Evolutionary conservation across 1,140 invertebrate species (phyloP).

Genomic region (Leptoteleia sp.): DNA sequence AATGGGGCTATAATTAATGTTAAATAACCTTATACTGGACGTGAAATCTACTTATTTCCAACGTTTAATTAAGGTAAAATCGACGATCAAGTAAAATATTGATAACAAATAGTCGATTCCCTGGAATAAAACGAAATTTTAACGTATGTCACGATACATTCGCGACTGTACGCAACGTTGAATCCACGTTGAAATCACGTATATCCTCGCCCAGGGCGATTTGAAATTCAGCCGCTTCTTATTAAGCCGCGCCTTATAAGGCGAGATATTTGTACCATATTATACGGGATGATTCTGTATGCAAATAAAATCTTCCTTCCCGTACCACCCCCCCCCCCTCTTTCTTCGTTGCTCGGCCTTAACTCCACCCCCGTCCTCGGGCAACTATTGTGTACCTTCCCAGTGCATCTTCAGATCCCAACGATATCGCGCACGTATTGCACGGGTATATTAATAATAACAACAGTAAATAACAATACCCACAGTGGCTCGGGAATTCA

Average conservation of each 20-base stretch:
- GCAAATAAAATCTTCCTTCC: constrained; percentile 75
- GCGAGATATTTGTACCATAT: constrained; percentile 70
- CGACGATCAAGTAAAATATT: too few relatives aligned
- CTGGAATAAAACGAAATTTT: too few relatives aligned
- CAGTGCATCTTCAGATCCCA: constrained; percentile 52
- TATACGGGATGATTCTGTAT: constrained; percentile 74
- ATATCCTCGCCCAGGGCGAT: too few relatives aligned
- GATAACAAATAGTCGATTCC: too few relatives aligned
- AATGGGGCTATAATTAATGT: too few relatives aligned
- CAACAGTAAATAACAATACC: constrained; percentile 61
- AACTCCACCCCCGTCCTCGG: constrained; percentile 78
- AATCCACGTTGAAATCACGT: too few relatives aligned
- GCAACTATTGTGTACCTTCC: constrained; percentile 75
- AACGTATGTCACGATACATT: too few relatives aligned
- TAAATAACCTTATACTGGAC: too few relatives aligned
- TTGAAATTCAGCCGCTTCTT: constrained; percentile 9
- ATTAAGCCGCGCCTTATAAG: constrained; percentile 41
- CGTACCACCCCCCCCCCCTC: constrained; percentile 62
- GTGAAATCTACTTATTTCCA: too few relatives aligned
- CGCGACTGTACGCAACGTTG: too few relatives aligned
- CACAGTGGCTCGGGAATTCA: constrained; percentile 74
- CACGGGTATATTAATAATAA: constrained; percentile 76
- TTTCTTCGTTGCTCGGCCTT: constrained; percentile 65
- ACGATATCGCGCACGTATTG: constrained; percentile 50
- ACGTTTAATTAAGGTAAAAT: too few relatives aligned